These are phyloP conservation scores for Cervus canadensis DNA, from an alignment of 2,113 vertebrate species.

Conservation along the genomic window DNA sequence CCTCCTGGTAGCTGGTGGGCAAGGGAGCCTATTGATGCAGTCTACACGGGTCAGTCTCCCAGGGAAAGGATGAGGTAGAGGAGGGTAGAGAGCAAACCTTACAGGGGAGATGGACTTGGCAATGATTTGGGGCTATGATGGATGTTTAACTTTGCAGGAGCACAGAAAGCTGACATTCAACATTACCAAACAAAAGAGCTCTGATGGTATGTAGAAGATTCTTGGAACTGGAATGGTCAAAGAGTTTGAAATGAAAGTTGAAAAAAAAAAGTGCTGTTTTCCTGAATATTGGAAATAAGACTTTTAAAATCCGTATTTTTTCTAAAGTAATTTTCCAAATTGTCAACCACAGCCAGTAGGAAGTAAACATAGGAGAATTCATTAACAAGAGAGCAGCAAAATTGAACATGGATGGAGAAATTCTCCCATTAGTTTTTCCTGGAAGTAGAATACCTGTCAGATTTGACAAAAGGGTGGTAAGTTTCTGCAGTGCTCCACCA, in stretches of 20 bases:
- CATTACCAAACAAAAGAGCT: neutral
- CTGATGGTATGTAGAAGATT: neutral
- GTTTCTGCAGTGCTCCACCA: neutral
- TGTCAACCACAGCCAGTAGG: neutral
- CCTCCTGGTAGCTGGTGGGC: neutral
- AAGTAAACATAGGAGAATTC: neutral
- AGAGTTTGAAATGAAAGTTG: neutral
- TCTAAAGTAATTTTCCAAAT: conserved; percentile 21
- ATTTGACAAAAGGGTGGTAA: neutral
- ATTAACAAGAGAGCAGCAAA: neutral
- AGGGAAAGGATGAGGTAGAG: neutral
- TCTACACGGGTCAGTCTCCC: neutral
- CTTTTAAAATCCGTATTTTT: neutral
- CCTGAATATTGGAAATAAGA: neutral
- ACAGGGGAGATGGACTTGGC: neutral
- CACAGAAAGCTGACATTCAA: neutral
- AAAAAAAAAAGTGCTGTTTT: neutral
- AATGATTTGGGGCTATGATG: neutral
- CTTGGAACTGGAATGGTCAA: neutral
- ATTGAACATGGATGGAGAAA: neutral
- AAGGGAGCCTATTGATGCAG: too few relatives aligned
- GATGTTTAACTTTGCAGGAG: neutral
- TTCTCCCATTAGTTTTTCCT: neutral
- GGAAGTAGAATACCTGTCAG: neutral
- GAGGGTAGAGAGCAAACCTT: neutral